Percentiles rank a stretch among this genome's conserved stretches.
phyloP scores from a whole-genome alignment of 2,113 vertebrate species.

The Pluvianellus socialis region DNA sequence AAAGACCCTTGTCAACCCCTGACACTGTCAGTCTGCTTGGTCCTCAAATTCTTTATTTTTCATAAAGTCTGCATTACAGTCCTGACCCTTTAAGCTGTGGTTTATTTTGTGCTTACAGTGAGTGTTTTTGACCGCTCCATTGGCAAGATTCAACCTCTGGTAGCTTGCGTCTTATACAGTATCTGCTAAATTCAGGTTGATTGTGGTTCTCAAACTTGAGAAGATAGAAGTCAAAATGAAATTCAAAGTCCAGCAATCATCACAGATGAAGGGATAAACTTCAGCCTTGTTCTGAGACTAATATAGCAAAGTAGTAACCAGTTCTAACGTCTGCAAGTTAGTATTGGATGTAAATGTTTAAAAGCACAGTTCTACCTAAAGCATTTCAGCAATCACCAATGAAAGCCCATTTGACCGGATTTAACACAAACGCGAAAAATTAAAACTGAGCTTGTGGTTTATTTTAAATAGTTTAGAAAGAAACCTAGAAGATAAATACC shows the following conservation, averaged over 20 bases:
- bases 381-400: not conserved
- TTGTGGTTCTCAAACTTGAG: not conserved
- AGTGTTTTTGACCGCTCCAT: not conserved
- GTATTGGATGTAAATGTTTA: not conserved
- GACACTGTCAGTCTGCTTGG: not conserved
- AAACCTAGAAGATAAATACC: not conserved
- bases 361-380: not conserved
- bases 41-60: not conserved
- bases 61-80: not conserved
- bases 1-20: not conserved
- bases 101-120: not conserved
- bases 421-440: not conserved
- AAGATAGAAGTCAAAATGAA: not conserved
- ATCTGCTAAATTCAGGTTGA: not conserved
- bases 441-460: not conserved
- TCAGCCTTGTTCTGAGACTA: not conserved
- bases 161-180: not conserved
- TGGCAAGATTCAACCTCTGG: not conserved
- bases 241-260: not conserved
- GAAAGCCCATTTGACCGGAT: not conserved
- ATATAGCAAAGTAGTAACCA: not conserved
- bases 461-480: not conserved
- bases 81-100: not conserved
- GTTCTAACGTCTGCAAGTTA: not conserved
- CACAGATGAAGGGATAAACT: not conserved